These are phyloP conservation scores for Myxocyprinus asiaticus DNA, from an alignment of 2,113 vertebrate species.

Conservation along the genomic window DNA sequence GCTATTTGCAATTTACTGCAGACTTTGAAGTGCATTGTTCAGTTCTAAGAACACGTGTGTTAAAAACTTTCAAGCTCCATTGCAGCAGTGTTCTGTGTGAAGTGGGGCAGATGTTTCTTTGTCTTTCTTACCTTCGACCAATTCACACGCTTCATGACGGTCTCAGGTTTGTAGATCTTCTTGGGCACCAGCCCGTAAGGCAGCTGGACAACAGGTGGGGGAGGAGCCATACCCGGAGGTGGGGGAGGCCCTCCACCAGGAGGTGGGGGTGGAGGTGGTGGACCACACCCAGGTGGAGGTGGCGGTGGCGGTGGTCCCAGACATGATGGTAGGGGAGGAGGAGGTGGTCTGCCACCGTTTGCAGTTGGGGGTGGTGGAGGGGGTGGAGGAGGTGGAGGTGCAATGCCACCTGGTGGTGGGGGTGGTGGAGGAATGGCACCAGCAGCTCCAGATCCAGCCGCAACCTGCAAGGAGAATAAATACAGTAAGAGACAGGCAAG, in stretches of 20 bases:
- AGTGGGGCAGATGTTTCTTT: not conserved
- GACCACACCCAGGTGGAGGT: too few species aligned
- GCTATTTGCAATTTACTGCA: conserved; percentile 20
- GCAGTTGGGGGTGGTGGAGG: conserved; percentile 59
- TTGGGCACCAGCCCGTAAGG: conserved; percentile 92
- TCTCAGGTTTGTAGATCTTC: conserved; percentile 88
- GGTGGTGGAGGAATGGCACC: conserved; percentile 4
- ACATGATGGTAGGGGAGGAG: conserved; percentile 59
- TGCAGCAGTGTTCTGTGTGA: not conserved
- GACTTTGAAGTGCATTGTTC: conserved; percentile 1
- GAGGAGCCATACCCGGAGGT: conserved; percentile 70
- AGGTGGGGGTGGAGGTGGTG: conserved; percentile 42
- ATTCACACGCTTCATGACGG: conserved; percentile 92
- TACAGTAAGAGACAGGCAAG: conserved; percentile 21
- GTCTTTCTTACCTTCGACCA: conserved; percentile 90
- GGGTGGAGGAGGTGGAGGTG: conserved; percentile 57
- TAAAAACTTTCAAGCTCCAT: not conserved
- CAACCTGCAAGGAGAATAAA: conserved; percentile 62
- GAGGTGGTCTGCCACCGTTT: conserved; percentile 33
- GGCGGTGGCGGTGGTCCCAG: conserved; percentile 59
- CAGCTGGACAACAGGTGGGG: conserved; percentile 71
- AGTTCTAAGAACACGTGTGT: not conserved
- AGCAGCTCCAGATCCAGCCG: conserved; percentile 49
- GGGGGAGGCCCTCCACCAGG: conserved; percentile 72
- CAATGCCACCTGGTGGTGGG: conserved; percentile 55